These are phyloP conservation scores for Aplochiton taeniatus DNA, from an alignment of 2,797 vertebrate genomes.

Conservation along the genomic window DNA sequence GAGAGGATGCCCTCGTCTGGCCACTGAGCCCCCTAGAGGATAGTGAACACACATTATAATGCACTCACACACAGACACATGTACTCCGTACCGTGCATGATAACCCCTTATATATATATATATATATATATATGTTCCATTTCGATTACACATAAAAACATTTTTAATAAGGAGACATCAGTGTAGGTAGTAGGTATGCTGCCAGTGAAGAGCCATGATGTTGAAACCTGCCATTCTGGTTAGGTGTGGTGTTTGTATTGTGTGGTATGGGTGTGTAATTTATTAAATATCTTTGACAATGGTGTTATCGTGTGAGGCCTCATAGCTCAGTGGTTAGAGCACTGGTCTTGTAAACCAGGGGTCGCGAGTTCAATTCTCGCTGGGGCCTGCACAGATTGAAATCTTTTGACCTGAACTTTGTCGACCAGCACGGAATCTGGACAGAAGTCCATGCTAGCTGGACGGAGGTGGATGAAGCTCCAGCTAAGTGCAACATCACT, in stretches of 20 bases:
- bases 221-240: slow-evolving; percentile 12
- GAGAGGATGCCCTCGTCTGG: slow-evolving; percentile 61
- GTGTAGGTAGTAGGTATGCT: too few species aligned
- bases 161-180: background rate
- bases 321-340: slow-evolving; percentile 66
- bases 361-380: slow-evolving; percentile 53
- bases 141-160: background rate
- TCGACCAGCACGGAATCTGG: too few species aligned
- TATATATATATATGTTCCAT: background rate
- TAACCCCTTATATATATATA: background rate
- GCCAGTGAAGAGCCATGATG: too few species aligned
- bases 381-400: slow-evolving; percentile 23
- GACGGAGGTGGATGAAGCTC: too few species aligned
- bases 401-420: too few species aligned
- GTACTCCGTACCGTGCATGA: background rate
- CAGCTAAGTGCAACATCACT: too few species aligned
- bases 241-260: rapidly evolving
- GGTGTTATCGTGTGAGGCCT: rapidly evolving
- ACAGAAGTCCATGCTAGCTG: too few species aligned
- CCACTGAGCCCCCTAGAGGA: slow-evolving; percentile 67
- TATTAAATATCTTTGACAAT: rapidly evolving
- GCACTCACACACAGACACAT: slow-evolving; percentile 8
- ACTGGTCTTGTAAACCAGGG: slow-evolving; percentile 61
- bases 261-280: background rate
- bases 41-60: background rate